A percentile compares a stretch with the other conserved stretches of the same genome.
These are phyloP conservation scores for Anguilla marmorata DNA, from an alignment of 2,797 vertebrate genomes.

Conservation along the genomic window DNA sequence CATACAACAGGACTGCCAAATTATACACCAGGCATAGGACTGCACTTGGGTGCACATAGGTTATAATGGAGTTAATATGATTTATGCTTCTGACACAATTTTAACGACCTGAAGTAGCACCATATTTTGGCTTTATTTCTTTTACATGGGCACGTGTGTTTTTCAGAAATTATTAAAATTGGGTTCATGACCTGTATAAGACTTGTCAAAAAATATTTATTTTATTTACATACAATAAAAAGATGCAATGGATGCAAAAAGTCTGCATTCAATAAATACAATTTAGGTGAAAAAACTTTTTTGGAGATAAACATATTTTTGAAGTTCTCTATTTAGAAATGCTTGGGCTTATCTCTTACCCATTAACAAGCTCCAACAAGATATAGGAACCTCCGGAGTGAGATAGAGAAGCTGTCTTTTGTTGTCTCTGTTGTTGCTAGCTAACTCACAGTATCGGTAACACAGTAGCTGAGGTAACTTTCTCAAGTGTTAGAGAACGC, in stretches of 20 bases:
- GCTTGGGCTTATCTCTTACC: not conserved
- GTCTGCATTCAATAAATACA: not conserved
- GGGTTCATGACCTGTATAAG: not conserved
- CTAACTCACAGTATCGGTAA: not conserved
- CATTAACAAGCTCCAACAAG: not conserved
- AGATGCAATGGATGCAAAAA: not conserved
- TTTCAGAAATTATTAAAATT: not conserved
- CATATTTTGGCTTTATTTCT: not conserved
- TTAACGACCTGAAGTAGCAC: not conserved
- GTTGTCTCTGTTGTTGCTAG: not conserved
- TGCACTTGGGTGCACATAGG: not conserved
- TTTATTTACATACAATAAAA: no score
- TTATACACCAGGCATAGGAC: not conserved
- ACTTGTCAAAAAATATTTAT: not conserved
- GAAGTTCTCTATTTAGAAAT: no score
- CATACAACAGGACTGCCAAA: not conserved
- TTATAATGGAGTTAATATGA: not conserved
- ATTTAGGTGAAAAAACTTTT: not conserved
- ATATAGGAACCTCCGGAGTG: not conserved
- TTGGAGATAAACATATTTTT: not conserved
- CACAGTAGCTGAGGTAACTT: not conserved
- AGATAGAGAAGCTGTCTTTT: not conserved
- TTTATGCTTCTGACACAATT: not conserved
- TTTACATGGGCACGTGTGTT: not conserved
- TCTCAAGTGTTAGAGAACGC: not conserved